Conservation (phyloP, 2,888 invertebrate genomes). For the Caenorhabditis afra region DNA sequence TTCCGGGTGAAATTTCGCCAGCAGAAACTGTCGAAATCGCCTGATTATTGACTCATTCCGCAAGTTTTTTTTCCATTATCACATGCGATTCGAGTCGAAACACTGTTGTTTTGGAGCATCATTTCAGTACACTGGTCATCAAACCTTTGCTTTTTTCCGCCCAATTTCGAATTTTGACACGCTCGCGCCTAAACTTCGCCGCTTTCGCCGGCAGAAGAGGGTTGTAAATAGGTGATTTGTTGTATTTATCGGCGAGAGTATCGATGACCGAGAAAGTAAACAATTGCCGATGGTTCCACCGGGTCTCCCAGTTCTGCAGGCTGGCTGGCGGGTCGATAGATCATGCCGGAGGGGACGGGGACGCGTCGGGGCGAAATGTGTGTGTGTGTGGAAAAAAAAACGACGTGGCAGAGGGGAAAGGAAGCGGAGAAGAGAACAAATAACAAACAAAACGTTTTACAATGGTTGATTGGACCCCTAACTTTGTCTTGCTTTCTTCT, state of each 20-base stretch:
- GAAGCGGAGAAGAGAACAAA: slow-evolving; percentile 22
- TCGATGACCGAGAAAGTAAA: slow-evolving; percentile 49
- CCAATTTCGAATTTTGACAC: too few relatives aligned
- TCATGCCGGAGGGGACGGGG: slow-evolving; percentile 1
- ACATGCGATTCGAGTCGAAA: too few relatives aligned
- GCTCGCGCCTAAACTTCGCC: too few relatives aligned
- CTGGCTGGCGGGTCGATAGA: slow-evolving; percentile 26
- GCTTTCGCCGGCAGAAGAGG: too few relatives aligned
- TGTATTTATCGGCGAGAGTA: slow-evolving; percentile 9
- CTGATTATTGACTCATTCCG: slow-evolving; percentile 5
- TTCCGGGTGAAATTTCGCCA: slow-evolving; percentile 14
- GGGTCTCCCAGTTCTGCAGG: slow-evolving; percentile 31
- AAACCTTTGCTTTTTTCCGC: too few relatives aligned
- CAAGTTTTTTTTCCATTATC: slow-evolving; percentile 15
- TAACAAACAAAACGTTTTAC: slow-evolving; percentile 47
- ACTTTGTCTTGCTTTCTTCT: too few relatives aligned
- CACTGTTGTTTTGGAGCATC: too few relatives aligned
- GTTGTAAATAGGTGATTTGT: background rate
- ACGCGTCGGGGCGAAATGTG: too few relatives aligned
- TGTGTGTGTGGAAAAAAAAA: too few relatives aligned
- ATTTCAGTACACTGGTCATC: too few relatives aligned
- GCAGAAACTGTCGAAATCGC: background rate
- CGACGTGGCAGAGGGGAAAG: background rate
- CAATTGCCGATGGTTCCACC: slow-evolving; percentile 46
- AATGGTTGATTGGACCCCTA: slow-evolving; percentile 34